Conservation (phyloP, 1,140 invertebrate species). For the Drosophila arizonae region DNA sequence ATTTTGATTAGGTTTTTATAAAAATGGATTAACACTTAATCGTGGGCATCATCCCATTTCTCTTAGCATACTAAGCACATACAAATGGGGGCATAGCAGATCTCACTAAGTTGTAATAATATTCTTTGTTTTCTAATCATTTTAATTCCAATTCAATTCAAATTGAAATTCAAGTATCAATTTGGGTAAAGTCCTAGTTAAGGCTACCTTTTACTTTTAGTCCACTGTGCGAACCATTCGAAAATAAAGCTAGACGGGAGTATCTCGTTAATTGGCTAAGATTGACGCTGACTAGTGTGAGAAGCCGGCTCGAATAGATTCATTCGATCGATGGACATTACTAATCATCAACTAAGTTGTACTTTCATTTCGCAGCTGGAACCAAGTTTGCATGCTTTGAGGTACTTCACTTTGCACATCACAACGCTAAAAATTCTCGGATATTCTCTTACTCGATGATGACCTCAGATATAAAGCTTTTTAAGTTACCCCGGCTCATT, state of each 20-base stretch:
- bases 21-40: conserved; percentile 21
- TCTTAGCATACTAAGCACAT: conserved; percentile 7
- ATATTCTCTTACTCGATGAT: conserved; percentile 17
- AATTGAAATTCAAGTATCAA: not conserved
- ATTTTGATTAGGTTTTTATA: conserved; percentile 24
- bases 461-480: conserved; percentile 63
- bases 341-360: conserved; percentile 71
- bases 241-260: not conserved
- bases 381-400: conserved; percentile 66
- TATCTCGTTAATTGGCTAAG: conserved; percentile 12
- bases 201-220: not conserved
- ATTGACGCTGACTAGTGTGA: conserved; percentile 23
- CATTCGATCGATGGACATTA: conserved; percentile 19
- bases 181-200: not conserved
- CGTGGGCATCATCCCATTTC: not conserved
- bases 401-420: conserved; percentile 75
- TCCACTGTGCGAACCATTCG: not conserved
- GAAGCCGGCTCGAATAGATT: conserved; percentile 2
- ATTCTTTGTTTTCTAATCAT: too few species aligned
- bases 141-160: not conserved
- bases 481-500: conserved; percentile 6
- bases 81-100: not conserved
- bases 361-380: conserved; percentile 73
- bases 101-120: too few species aligned
- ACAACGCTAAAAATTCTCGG: conserved; percentile 58